Evolutionary conservation across 1,140 invertebrate species (phyloP), one percentile per base, ranked within the genome.

Genomic region (Ceratosolen fusciceps): DNA sequence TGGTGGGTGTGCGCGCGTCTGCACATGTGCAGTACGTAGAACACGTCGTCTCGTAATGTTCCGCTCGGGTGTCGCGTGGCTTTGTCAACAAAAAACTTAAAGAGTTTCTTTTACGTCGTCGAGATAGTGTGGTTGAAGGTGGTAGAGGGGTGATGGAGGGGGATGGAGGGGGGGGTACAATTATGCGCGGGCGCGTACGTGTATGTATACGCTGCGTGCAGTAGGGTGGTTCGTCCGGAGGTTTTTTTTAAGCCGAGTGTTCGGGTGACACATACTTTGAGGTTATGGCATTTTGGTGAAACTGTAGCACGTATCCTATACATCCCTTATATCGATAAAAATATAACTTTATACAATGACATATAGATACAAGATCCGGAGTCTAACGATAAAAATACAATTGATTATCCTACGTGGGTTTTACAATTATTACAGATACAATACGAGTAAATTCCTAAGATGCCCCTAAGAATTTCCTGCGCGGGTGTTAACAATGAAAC

Each of bases 221-320:
- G 16, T 16, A 47, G 16, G 16, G 7, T 9, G 43, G 7, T 16
- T 47, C 43, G 43, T 47, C 8, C 7, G 16, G 16, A 47, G 7
- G 7, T 9, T 47, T 47, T 16, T 7, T 9, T 7, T 16, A 47
- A 52, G 3, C 14, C 49, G 19, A 52, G 49, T 52, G 49, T 52
- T 43, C 39, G 39, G 5, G 39, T 43, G n/a, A n/a, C n/a, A n/a
- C n/a, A n/a, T n/a, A n/a, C 14, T 52, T 21, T 47, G 16, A 31
- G 10, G 56, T 74, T 74, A 79, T 79, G 62, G 77, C 62, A 74
- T 68, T 79, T 79, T 79, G 72, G 60, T 74, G 77, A 74, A 79
- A 74, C 72, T 79, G 77, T 79, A 74, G 70, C 60, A 67, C 47
- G 77, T 58, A 73, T 79, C 62, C 72, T 68, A 79, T 74, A 74